Evolutionary conservation across 2,888 invertebrate species (phyloP), one percentile per base, ranked within the genome.

Genomic region (Meganola albula): DNA sequence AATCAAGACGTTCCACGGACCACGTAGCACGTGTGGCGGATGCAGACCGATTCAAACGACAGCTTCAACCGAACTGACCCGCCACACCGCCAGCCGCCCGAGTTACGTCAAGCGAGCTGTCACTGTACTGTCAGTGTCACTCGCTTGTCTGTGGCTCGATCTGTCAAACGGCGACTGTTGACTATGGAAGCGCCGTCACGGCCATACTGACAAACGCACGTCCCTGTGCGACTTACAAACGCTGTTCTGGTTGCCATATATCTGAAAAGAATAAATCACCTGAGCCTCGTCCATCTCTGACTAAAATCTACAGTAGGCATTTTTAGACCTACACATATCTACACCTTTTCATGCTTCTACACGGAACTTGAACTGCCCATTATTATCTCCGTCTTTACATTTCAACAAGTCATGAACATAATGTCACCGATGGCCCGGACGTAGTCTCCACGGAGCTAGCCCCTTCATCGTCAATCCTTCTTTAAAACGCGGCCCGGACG

Each of bases 181-280:
- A n/a, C n/a, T n/a, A n/a, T n/a, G n/a, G 21, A 21, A 5, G 21
- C 25, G 25, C 25, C 25, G 25, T 13, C 25, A 25, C 25, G 25
- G 25, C 14, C 25, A 14, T 13, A 5, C 25, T 14, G 14, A 25
- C 25, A 8, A 8, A 9, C 25, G 14, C 4, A 12, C 25, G 25
- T 12, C 25, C 25, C 14, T 14, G 25, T 12, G 9, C 25, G 25
- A 10, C n/a, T n/a, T n/a, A n/a, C n/a, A n/a, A n/a, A n/a, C n/a
- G n/a, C 12, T 9, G 7, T 10, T 8, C 1, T 3, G 4, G 9
- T 5, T 9, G 13, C 10, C 4, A 16, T 4, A 5, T 16, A 14
- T 25, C 14, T 25, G 14, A 5, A 3, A 25, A 14, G 9, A 25
- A 13, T 4, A 14, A 12, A 12, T 24, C 24, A 11, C 16, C 4